A percentile compares a stretch with the other conserved stretches of the same genome.
Evolutionary conservation across 2,888 invertebrate species (phyloP).

Genomic region (Rhimphoctona megacephalus): DNA sequence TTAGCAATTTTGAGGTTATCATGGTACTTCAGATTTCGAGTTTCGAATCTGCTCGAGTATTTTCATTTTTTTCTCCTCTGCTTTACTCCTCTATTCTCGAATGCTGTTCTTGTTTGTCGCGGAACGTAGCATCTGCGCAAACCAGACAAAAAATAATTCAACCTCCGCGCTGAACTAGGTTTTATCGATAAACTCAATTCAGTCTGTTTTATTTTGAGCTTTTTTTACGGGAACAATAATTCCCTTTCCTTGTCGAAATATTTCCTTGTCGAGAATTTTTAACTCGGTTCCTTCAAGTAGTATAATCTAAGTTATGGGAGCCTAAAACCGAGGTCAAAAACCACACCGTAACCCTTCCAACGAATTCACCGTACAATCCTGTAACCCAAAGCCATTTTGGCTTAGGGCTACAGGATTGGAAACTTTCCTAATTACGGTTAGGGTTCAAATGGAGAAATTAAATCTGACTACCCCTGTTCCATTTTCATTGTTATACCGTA

Average conservation of each 20-base stretch:
- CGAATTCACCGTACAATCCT: background rate
- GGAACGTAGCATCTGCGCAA: slow-evolving; percentile 46
- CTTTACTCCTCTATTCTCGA: background rate
- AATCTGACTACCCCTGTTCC: background rate
- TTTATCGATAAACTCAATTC: slow-evolving; percentile 56
- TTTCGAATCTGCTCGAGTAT: background rate
- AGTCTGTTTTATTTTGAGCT: background rate
- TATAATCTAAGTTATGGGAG: background rate
- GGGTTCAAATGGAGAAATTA: background rate
- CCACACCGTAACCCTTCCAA: background rate
- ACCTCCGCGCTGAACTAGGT: slow-evolving; percentile 22
- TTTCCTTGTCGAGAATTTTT: background rate
- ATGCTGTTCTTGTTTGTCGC: slow-evolving; percentile 14
- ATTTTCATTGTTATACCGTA: background rate
- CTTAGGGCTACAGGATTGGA: background rate
- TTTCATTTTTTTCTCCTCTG: background rate
- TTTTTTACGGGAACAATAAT: background rate
- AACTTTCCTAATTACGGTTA: background rate
- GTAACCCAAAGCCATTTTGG: background rate
- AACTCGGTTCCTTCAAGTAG: background rate
- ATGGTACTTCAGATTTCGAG: background rate
- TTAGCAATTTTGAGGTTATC: slow-evolving; percentile 24
- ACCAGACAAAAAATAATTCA: slow-evolving; percentile 28
- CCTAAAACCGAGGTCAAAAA: background rate
- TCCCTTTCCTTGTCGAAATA: too few relatives aligned